phyloP scores from a whole-genome alignment of 2,797 vertebrate species.

The Antrozous pallidus region DNA sequence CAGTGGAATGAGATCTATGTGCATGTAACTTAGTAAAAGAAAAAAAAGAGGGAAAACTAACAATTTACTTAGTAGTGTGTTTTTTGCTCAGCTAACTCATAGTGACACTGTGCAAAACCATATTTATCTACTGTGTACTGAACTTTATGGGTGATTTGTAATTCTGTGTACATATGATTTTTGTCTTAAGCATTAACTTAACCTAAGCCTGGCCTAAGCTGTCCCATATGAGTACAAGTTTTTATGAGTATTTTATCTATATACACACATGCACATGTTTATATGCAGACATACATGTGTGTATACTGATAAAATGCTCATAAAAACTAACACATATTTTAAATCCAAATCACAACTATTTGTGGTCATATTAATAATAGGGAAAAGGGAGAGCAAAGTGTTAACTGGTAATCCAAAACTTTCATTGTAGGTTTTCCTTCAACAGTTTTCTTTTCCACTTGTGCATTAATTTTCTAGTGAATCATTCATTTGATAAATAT shows the following conservation, averaged over 20 bases:
- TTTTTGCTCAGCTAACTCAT: background rate
- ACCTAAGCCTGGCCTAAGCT: background rate
- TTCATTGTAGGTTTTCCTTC: slow-evolving; percentile 48
- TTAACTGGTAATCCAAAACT: slow-evolving; percentile 19
- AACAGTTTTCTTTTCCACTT: slow-evolving; percentile 34
- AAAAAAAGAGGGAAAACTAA: background rate
- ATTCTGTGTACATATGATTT: slow-evolving; percentile 16
- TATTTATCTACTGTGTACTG: background rate
- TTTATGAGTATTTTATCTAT: background rate
- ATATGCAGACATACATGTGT: background rate
- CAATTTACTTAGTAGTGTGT: background rate
- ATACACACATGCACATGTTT: background rate
- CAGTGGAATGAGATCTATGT: background rate
- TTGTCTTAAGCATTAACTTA: background rate
- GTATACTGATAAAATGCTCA: background rate
- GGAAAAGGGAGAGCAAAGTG: background rate
- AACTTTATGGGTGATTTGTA: slow-evolving; percentile 6
- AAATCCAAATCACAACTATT: slow-evolving; percentile 7
- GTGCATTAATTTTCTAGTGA: slow-evolving; percentile 41
- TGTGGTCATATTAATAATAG: slow-evolving; percentile 19
- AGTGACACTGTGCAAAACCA: background rate
- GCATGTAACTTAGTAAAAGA: background rate
- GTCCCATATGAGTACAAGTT: background rate
- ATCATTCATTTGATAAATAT: slow-evolving; percentile 23
- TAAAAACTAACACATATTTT: background rate